Evolutionary conservation across 2,113 vertebrate species (phyloP), one percentile per base, ranked within the genome.

Genomic region (Osmerus mordax): DNA sequence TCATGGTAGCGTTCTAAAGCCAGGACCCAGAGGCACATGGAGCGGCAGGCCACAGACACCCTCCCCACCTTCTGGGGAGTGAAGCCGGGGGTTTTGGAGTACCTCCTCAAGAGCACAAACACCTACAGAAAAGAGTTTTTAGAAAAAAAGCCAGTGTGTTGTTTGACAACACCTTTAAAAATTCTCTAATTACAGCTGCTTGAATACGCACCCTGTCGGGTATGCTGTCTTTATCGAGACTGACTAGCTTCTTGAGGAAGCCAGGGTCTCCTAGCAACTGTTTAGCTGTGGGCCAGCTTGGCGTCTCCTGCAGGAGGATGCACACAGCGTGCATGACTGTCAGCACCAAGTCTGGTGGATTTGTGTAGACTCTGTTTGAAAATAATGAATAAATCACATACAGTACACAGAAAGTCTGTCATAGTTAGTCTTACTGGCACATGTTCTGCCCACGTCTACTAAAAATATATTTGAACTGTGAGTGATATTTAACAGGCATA

Each of bases 261-360:
- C 87, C 83, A 1, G 87, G 83, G 59, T 91, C 89, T 15, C 81
- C 84, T 15, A 92, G 91, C 4, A 92, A 81, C 29, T 85, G 71
- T 73, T 91, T 91, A 6, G 89, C 89, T 0, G 87, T 87, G 1
- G 79, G 0, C 91, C 91, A 92, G 53, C 68, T 86, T 0, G 89
- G 88, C 29, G 85, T 89, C 78, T 83, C 86, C 68, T 91, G 85
- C 47, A 92, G 86, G 32, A 92, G 76, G 5, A 87, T 78, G 36
- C 91, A 92, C 1, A 91, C 87, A 0, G 91, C 90, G 9, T 92
- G 88, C 91, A 92, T 92, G 63, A 92, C 89, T 0, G 80, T 90
- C 59, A 91, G 76, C 0, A 92, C 89, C 2, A 90, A 84, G 41
- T 82, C 76, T 4, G 91, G 90, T 0, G 90, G 91, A 1, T 61